Evolutionary conservation across 1,140 invertebrate genomes (phyloP), one percentile per base, ranked within the genome.

Genomic region (Hyphantria cunea): DNA sequence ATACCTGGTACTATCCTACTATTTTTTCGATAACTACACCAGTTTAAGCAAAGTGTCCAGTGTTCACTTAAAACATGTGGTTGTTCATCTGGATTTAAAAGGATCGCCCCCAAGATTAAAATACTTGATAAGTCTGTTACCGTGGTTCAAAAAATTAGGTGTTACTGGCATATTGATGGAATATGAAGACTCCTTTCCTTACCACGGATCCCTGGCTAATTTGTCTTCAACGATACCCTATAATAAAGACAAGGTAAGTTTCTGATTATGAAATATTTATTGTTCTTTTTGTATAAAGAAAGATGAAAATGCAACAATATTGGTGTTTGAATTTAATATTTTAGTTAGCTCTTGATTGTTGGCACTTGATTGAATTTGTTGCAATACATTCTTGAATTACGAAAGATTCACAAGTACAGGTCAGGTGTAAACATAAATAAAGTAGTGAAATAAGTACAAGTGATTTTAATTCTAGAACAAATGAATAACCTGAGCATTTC

Each of bases 161-260:
- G 96, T 96, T 0, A 99, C 96, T 45, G 97, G 97, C 0, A 86
- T 99, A 17, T 90, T 99, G 0, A 89, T 99, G 53, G 98, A 99
- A 87, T 99, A 99, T 91, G 98, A 99, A 91, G 98, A 99, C 76
- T 99, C 98, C 96, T 99, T 99, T 89, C 98, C 98, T 0, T 99
- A 96, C 86, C 92, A 90, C 15, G 96, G 94, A 0, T 82, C 88
- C 0, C 82, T 99, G 3, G 87, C 83, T 54, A 84, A 92, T 50
- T 87, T 98, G 6, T 91, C 93, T 0, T 95, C 97, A 3, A 91
- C 90, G 32, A 96, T 98, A 91, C 94, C 94, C 51, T 99, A 99
- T 79, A 93, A 92, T 0, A 92, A 86, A 70, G 81, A 91, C 34
- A 94, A 98, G 68, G 93, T 98, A 68, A 67, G 72, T 68, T 34